These are phyloP conservation scores for Motacilla tschutschensis DNA, from an alignment of 2,113 vertebrate genomes.

Conservation along the genomic window DNA sequence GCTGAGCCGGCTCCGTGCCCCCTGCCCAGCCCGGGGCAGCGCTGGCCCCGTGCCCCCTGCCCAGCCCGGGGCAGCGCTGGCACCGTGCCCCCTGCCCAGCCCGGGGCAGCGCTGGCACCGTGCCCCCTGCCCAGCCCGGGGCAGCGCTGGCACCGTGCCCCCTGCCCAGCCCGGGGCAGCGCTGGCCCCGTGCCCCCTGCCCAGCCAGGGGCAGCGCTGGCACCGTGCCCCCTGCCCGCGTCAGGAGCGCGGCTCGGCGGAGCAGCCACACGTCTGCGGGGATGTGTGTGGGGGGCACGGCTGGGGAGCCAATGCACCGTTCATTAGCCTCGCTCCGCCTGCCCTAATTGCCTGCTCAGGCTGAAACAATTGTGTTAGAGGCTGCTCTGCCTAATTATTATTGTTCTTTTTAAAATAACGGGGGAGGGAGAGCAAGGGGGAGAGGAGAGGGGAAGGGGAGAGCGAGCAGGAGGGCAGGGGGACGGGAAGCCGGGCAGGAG, in stretches of 20 bases:
- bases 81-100: not conserved
- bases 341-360: slow-evolving; percentile 71
- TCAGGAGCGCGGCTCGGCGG: not conserved
- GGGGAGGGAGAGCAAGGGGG: not conserved
- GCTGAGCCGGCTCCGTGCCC: not conserved
- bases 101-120: not conserved
- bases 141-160: not conserved
- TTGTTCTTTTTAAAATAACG: slow-evolving; percentile 59
- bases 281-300: not conserved
- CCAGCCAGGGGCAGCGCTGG: not conserved
- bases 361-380: slow-evolving; percentile 73
- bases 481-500: not conserved
- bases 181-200: not conserved
- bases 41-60: not conserved
- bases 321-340: slow-evolving; percentile 68
- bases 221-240: not conserved
- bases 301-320: slow-evolving; percentile 15
- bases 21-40: not conserved
- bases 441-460: not conserved
- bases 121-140: not conserved
- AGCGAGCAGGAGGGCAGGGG: not conserved
- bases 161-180: too few species aligned
- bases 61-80: not conserved
- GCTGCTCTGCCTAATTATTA: slow-evolving; percentile 71
- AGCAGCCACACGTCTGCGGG: not conserved